Percentiles rank a stretch among this genome's conserved stretches.
Conservation (phyloP, 2,888 invertebrate species). For the Plutella xylostella region DNA sequence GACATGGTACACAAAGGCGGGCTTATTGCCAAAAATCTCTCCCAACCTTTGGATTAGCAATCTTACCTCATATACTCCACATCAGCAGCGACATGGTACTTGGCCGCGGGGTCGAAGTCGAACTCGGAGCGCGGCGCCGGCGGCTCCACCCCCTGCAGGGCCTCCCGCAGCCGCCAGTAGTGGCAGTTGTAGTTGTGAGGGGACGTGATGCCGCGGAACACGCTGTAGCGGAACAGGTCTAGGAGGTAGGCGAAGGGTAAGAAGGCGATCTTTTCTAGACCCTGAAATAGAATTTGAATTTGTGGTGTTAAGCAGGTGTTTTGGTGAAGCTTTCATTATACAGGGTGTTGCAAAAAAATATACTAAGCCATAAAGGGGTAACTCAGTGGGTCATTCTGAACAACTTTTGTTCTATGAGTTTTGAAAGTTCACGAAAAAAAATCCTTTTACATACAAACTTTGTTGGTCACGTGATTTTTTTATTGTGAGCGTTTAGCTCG, state of each 20-base stretch:
- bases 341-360: too few species aligned
- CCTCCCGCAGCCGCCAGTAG: slow-evolving; percentile 72
- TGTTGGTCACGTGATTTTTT: too few species aligned
- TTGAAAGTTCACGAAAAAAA: too few species aligned
- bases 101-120: slow-evolving; percentile 76
- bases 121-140: slow-evolving; percentile 71
- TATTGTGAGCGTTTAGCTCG: too few species aligned
- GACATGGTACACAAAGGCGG: slow-evolving; percentile 78
- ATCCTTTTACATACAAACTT: too few species aligned
- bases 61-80: slow-evolving; percentile 75
- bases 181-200: slow-evolving; percentile 74
- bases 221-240: slow-evolving; percentile 77
- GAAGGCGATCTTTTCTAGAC: slow-evolving; percentile 76
- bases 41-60: slow-evolving; percentile 19
- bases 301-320: too few species aligned
- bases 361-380: too few species aligned
- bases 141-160: slow-evolving; percentile 73
- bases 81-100: slow-evolving; percentile 75
- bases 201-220: slow-evolving; percentile 72
- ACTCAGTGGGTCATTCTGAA: too few species aligned
- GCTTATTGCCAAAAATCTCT: slow-evolving; percentile 27
- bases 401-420: too few species aligned
- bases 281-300: not conserved
- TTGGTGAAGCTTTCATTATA: too few species aligned
- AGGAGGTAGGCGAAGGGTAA: slow-evolving; percentile 77